These are phyloP conservation scores for Frankliniella fusca DNA, from an alignment of 2,888 invertebrate species.

Conservation along the genomic window DNA sequence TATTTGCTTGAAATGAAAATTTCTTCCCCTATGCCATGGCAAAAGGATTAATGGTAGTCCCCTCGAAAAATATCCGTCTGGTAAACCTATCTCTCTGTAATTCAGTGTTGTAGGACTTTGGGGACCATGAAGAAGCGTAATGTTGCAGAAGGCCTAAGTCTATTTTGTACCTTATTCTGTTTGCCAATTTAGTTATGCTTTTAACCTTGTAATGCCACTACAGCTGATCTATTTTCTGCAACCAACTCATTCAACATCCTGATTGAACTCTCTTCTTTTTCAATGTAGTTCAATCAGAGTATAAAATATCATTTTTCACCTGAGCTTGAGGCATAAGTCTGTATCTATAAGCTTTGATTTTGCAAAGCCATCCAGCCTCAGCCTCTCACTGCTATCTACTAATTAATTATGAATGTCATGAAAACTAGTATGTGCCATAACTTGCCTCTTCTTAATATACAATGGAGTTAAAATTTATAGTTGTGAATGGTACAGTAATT, in stretches of 20 bases:
- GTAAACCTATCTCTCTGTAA: too few relatives aligned
- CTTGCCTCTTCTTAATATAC: not conserved
- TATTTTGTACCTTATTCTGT: not conserved
- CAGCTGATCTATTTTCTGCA: not conserved
- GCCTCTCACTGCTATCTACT: too few relatives aligned
- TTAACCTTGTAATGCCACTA: not conserved
- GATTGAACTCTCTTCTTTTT: not conserved
- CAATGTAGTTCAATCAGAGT: too few relatives aligned
- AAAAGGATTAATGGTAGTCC: too few relatives aligned
- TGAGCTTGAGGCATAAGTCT: too few relatives aligned
- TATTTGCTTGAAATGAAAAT: too few relatives aligned
- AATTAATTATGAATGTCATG: not conserved
- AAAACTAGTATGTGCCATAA: not conserved
- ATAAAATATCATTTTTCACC: too few relatives aligned
- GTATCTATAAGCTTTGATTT: too few relatives aligned
- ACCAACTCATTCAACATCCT: not conserved
- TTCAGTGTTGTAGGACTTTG: not conserved
- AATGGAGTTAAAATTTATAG: too few relatives aligned
- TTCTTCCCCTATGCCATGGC: too few relatives aligned
- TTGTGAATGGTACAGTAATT: too few relatives aligned
- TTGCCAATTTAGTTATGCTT: not conserved
- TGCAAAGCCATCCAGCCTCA: too few relatives aligned
- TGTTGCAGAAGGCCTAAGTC: not conserved
- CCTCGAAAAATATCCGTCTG: not conserved
- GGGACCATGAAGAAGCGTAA: not conserved